Evolutionary conservation across 2,888 invertebrate genomes (phyloP).

Genomic region (Aphelenchoides bicaudatus): DNA sequence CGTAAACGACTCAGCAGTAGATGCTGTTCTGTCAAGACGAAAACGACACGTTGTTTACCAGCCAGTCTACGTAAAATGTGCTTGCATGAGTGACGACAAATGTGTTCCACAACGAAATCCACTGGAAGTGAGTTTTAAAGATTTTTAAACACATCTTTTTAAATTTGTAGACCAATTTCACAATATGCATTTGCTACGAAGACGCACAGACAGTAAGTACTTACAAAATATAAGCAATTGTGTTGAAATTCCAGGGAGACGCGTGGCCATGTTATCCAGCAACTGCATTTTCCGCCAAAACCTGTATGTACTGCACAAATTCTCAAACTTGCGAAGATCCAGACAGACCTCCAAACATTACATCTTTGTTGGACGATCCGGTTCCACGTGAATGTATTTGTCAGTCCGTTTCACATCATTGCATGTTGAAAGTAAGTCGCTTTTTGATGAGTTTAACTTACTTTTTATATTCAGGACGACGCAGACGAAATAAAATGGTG

Average conservation of each 20-base stretch:
- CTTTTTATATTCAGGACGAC: too few species aligned
- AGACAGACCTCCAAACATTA: slow-evolving; percentile 49
- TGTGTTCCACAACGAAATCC: slow-evolving; percentile 59
- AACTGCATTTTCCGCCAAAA: slow-evolving; percentile 54
- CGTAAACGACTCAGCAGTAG: slow-evolving; percentile 1
- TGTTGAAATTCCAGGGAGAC: too few species aligned
- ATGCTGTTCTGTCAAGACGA: slow-evolving; percentile 12
- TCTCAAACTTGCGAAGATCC: slow-evolving; percentile 59
- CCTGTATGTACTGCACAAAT: slow-evolving; percentile 53
- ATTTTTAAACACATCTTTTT: not conserved
- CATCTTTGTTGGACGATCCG: slow-evolving; percentile 32
- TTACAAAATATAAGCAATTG: too few species aligned
- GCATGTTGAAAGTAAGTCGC: slow-evolving; percentile 50
- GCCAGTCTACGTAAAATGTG: slow-evolving; percentile 56
- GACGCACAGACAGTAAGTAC: slow-evolving; percentile 53
- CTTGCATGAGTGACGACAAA: slow-evolving; percentile 51
- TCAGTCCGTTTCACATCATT: slow-evolving; percentile 59
- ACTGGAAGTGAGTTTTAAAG: slow-evolving; percentile 36
- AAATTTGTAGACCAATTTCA: slow-evolving; percentile 45
- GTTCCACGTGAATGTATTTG: slow-evolving; percentile 47
- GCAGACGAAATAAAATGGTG: slow-evolving; percentile 52
- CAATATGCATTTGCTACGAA: slow-evolving; percentile 59
- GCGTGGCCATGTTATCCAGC: slow-evolving; percentile 60
- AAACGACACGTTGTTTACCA: slow-evolving; percentile 52
- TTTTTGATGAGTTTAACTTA: too few species aligned